Base-by-base conservation (phyloP, 2,113 vertebrate species). In the Aptenodytes forsteri region DNA sequence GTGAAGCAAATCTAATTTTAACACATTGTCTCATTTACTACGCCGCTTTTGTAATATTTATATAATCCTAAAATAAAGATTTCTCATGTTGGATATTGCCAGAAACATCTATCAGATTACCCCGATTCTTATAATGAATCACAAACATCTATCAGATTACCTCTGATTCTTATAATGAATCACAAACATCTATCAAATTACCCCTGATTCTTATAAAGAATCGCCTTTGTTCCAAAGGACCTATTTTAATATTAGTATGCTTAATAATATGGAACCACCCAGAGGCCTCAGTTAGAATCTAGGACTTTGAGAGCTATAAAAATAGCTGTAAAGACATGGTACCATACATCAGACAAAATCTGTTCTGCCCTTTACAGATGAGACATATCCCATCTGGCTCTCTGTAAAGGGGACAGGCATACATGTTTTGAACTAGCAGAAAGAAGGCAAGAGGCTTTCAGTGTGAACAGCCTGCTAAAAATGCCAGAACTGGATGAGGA, bases 321-420 rank as follows among this genome's bases (percentile, higher is more conserved):
- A 97, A 96, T 89, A 95, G 59, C 89, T 97, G 44, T 90, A 69
- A 84, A 95, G 89, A 76, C 73, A 85, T 75, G 61, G 86, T 96
- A 87, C 86, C 61, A 82, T 77, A 88, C 55, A 96, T 87, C 90
- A 96, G 79, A 90, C 76, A 90, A 95, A 96, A 97, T 96, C 96
- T 95, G 92, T 95, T 95, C 82, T 91, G 86, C 86, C 89, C 90
- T 96, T 96, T 97, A 77, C 89, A 96, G 93, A 92, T 95, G 93
- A 97, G 95, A 89, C 10, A 26, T 89, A 89, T 91, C 81, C 96
- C 95, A 95, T 97, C 95, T 97, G 94, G 83, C 69, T 96, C 61
- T 69, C 61, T 12, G 2, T 87, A 83, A 95, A 91, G 80, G 80
- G 92, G 94, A 71, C 62, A 93, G 67, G 80, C 80, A 64, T 91